phyloP scores from a whole-genome alignment of 2,113 vertebrate species.

The Malurus elegans region DNA sequence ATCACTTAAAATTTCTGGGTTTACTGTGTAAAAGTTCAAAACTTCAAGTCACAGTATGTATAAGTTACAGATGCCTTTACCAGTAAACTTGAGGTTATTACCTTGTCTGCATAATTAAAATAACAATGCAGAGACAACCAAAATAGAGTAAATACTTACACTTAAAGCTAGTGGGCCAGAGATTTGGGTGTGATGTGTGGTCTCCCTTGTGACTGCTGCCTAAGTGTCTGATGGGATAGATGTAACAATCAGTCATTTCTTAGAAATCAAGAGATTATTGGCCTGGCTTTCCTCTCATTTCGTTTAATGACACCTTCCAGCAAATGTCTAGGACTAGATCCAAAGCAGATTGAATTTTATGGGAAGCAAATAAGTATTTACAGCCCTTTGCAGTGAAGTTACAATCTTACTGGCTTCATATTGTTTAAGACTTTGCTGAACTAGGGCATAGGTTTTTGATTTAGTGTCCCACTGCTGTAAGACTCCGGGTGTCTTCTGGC shows the following conservation, averaged over 20 bases:
- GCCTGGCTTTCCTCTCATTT: not conserved
- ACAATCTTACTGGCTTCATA: not conserved
- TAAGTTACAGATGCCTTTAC: not conserved
- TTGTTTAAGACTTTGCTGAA: not conserved
- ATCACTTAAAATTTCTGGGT: not conserved
- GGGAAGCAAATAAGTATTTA: conserved; percentile 2
- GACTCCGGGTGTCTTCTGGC: not conserved
- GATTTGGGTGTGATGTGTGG: not conserved
- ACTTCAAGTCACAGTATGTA: not conserved
- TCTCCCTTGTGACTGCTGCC: not conserved
- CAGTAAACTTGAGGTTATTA: not conserved
- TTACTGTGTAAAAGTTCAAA: not conserved
- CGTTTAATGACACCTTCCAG: conserved; percentile 28
- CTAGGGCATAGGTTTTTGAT: not conserved
- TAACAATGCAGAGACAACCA: not conserved
- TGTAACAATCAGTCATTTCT: not conserved
- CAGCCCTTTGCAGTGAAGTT: not conserved
- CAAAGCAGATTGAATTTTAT: conserved; percentile 23
- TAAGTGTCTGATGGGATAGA: not conserved
- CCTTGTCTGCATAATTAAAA: not conserved
- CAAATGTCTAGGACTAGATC: conserved; percentile 2
- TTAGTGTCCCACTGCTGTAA: not conserved
- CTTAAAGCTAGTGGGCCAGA: not conserved
- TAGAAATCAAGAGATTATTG: not conserved
- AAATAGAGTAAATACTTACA: not conserved